Conservation (phyloP, 2,888 invertebrate species). For the Ochropacha duplaris region DNA sequence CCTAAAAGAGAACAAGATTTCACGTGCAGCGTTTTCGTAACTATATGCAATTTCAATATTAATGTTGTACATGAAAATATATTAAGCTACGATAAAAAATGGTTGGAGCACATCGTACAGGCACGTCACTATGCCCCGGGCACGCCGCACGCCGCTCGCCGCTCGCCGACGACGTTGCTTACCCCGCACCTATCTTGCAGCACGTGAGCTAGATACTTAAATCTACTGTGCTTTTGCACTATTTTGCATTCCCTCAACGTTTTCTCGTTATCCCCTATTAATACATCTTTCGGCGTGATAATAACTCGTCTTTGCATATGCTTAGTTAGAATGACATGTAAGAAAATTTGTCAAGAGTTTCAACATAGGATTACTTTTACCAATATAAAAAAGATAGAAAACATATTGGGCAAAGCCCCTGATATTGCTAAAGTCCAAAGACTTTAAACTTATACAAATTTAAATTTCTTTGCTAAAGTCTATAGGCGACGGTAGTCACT, state of each 20-base stretch:
- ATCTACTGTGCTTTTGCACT: conserved; percentile 34
- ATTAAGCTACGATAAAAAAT: no score
- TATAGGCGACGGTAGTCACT: no score
- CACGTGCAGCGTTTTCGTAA: no score
- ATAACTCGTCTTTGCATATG: background rate
- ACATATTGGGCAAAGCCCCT: no score
- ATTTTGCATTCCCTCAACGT: conserved; percentile 54
- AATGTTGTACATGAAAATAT: no score
- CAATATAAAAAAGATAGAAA: no score
- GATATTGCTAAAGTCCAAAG: no score
- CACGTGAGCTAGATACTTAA: conserved; percentile 53
- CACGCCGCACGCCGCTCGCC: no score
- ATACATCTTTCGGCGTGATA: conserved; percentile 38
- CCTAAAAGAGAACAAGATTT: no score
- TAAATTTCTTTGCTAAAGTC: no score
- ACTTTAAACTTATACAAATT: no score
- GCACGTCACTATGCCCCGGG: conserved; percentile 35
- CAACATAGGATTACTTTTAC: background rate
- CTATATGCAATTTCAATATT: no score
- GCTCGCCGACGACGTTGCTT: conserved; percentile 28
- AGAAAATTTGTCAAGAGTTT: background rate
- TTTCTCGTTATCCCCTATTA: conserved; percentile 44
- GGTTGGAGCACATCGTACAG: conserved; percentile 15
- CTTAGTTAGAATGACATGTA: background rate
- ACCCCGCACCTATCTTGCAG: conserved; percentile 9